phyloP scores from a whole-genome alignment of 2,888 invertebrate species.

The Agriopis leucophaearia region DNA sequence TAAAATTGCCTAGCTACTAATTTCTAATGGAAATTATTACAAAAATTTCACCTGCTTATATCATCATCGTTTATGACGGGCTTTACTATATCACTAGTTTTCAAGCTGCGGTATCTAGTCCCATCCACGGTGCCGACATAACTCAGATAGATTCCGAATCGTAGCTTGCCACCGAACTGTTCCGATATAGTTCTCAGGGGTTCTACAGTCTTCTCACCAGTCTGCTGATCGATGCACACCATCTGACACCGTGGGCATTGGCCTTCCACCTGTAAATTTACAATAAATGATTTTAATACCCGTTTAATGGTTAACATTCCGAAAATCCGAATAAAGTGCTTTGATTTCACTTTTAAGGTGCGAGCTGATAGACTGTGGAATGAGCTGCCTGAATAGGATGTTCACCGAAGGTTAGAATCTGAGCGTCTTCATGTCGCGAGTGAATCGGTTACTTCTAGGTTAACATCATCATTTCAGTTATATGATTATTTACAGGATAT shows the following conservation, averaged over 20 bases:
- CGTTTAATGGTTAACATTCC: no score
- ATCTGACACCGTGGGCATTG: constrained; percentile 97
- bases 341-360: no score
- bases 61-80: constrained; percentile 64
- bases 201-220: constrained; percentile 92
- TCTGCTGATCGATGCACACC: constrained; percentile 96
- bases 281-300: no score
- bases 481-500: no score
- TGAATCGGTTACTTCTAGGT: no score
- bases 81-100: constrained; percentile 58
- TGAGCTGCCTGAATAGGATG: no score
- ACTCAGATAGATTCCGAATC: constrained; percentile 93
- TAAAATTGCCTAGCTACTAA: neutral
- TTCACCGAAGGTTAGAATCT: no score
- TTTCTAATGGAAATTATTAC: neutral
- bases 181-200: constrained; percentile 92
- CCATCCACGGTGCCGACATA: constrained; percentile 71
- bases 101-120: constrained; percentile 59
- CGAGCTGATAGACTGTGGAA: no score
- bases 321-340: no score
- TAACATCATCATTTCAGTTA: no score
- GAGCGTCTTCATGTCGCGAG: no score
- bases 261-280: constrained; percentile 88
- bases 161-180: constrained; percentile 91
- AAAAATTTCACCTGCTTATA: constrained; percentile 65